Evolutionary conservation across 2,113 vertebrate genomes (phyloP).

Genomic region (Lycocorax pyrrhopterus): DNA sequence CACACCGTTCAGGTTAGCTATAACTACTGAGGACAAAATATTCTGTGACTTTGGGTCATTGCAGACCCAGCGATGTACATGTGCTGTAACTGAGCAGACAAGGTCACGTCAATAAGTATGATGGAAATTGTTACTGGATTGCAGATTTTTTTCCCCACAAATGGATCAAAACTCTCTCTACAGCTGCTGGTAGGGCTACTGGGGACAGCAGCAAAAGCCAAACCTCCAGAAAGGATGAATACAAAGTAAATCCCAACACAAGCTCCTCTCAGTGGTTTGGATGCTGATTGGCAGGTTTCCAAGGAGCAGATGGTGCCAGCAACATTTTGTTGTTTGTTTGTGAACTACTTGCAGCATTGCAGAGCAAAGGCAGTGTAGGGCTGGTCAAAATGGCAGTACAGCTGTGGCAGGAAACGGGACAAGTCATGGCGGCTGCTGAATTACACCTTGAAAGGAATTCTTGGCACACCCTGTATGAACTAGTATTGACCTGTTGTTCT

Average conservation of each 20-base stretch:
- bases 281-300: conserved; percentile 12
- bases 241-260: neutral
- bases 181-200: neutral
- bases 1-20: accelerated
- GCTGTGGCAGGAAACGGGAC: neutral
- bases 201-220: neutral
- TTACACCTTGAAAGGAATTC: neutral
- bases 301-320: conserved; percentile 51
- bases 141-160: neutral
- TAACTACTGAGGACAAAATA: neutral
- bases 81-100: neutral
- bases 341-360: neutral
- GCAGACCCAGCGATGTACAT: accelerated
- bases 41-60: neutral
- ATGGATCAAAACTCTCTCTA: neutral
- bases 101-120: neutral
- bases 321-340: conserved; percentile 9
- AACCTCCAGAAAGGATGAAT: neutral
- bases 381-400: neutral
- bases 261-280: neutral
- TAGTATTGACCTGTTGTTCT: neutral
- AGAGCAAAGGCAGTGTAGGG: neutral
- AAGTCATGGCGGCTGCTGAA: accelerated
- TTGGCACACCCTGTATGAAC: neutral
- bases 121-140: neutral